Base-by-base conservation (phyloP, 2,113 vertebrate species). In the Galemys pyrenaicus region DNA sequence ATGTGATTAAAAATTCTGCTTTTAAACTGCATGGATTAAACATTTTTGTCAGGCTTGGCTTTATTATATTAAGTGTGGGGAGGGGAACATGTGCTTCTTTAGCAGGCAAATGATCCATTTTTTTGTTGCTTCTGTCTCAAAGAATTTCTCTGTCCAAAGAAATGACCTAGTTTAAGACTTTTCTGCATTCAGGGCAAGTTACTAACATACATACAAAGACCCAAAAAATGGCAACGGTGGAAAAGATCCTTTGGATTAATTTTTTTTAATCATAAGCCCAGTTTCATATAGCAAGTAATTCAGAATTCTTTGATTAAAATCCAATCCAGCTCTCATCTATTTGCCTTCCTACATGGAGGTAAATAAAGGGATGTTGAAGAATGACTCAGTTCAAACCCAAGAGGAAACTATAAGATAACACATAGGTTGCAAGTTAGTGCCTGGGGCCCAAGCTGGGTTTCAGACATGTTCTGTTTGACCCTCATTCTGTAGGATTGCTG, bases 91-190 rank as follows among this genome's bases (percentile, higher is more conserved):
- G 51, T 41, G 75, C 62, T 74, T 89, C 67, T 62, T 81, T 46
- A 60, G 83, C 54, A 93, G 81, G 51, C 89, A 95, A 80, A 85
- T 70, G 71, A 96, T 95, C 95, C 35, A 58, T 41, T 22, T 95
- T n/a, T 93, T 95, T 35, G 67, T 75, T 96, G 87, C 97, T 89
- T 80, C 84, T 95, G 94, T 95, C 94, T 95, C 91, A 88, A 77
- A 94, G 96, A 85, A 97, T 87, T 78, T 93, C 28, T 79, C 91
- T 95, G 92, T 74, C 95, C 90, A 26, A 95, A 89, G 81, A 97
- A 96, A 93, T 44, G 93, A 95, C 96, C 96, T 80, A 83, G 78
- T 96, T 96, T 75, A 64, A 10, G 79, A 71, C 73, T 94, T 75
- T 73, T 80, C 41, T 94, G 88, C 87, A 32, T 74, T 86, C 94